Evolutionary conservation across 2,888 invertebrate species (phyloP).

Genomic region (Phengaris alcon): DNA sequence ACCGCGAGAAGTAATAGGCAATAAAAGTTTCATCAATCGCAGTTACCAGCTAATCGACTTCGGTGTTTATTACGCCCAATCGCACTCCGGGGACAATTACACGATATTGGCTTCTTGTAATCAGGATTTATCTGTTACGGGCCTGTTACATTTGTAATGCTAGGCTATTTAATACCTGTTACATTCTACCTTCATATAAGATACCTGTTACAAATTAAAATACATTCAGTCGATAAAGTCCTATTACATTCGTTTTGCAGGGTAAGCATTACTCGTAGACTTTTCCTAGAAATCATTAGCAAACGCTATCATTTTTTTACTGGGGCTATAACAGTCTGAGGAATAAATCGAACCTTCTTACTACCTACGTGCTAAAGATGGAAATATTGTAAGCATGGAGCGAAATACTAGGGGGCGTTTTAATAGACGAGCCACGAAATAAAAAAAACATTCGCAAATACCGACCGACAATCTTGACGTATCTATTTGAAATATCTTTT

Average conservation of each 20-base stretch:
- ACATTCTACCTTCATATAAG: no score
- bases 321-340: no score
- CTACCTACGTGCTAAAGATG: no score
- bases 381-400: no score
- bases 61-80: slow-evolving; percentile 20
- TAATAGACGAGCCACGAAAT: not conserved
- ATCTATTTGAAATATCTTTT: slow-evolving; percentile 1
- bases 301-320: no score
- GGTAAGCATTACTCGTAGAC: no score
- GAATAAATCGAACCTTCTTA: no score
- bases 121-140: not conserved
- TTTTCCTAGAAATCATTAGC: no score
- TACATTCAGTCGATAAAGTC: no score
- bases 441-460: not conserved
- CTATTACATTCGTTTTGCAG: no score
- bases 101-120: slow-evolving; percentile 8
- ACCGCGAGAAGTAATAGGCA: not conserved
- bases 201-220: no score
- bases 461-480: slow-evolving; percentile 1
- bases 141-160: not conserved
- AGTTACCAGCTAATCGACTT: slow-evolving; percentile 24
- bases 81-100: slow-evolving; percentile 24
- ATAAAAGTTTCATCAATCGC: slow-evolving; percentile 27
- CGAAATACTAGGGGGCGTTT: not conserved
- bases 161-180: not conserved